A percentile compares a stretch with the other conserved stretches of the same genome.
Conservation (phyloP, 2,113 vertebrate species). For the Heterocephalus glaber region DNA sequence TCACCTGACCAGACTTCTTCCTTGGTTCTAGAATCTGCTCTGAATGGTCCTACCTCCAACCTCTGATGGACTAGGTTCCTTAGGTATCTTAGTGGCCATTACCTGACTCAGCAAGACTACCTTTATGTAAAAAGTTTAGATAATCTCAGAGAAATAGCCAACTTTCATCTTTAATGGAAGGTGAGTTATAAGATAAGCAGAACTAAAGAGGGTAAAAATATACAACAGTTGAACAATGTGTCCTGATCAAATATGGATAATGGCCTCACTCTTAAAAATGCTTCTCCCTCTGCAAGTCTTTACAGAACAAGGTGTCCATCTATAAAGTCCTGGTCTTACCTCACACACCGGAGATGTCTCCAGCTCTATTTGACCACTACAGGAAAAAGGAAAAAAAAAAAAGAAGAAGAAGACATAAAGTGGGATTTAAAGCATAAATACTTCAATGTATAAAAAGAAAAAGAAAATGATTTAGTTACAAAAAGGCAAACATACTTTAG, state of each 20-base stretch:
- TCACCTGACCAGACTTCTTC: not conserved
- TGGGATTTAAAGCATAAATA: conserved; percentile 34
- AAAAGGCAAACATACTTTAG: conserved; percentile 82
- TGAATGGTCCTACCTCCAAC: not conserved
- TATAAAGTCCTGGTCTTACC: conserved; percentile 84
- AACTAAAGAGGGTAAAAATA: not conserved
- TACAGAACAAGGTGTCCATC: not conserved
- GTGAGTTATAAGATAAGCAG: not conserved
- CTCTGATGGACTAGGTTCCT: not conserved
- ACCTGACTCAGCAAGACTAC: not conserved
- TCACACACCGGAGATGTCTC: conserved; percentile 86
- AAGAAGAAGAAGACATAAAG: conserved; percentile 43
- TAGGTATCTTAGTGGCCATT: too few species aligned
- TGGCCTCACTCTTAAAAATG: not conserved
- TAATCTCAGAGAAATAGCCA: not conserved
- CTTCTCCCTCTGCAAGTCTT: not conserved
- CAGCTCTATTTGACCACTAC: conserved; percentile 89
- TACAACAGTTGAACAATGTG: not conserved
- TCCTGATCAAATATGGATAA: not conserved
- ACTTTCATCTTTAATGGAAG: not conserved
- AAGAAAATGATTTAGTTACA: conserved; percentile 23
- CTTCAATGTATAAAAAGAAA: conserved; percentile 52
- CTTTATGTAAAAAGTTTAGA: not conserved
- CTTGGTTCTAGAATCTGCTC: not conserved
- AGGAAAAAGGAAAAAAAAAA: conserved; percentile 52